Evolutionary conservation across 1,140 invertebrate genomes (phyloP).

Genomic region (Bombus balteatus): DNA sequence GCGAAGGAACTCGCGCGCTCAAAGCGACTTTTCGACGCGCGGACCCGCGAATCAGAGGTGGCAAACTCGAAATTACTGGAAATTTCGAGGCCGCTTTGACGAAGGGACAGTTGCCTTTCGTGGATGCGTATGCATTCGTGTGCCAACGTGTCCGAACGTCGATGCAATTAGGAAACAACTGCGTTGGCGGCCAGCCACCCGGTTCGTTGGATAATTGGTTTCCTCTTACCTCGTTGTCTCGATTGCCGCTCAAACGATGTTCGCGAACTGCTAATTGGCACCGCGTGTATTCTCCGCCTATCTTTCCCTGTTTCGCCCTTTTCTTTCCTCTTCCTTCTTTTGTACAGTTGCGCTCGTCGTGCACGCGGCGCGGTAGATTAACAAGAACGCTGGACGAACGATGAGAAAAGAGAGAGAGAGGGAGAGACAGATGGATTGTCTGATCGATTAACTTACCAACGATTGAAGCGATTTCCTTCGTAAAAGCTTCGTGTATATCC

Average conservation of each 20-base stretch:
- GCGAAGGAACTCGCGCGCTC: background rate
- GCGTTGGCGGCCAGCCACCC: slow-evolving; percentile 66
- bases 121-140: background rate
- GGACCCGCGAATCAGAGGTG: too few species aligned
- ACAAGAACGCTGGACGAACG: background rate
- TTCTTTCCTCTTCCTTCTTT: slow-evolving; percentile 8
- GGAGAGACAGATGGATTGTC: background rate
- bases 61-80: slow-evolving; percentile 50
- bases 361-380: slow-evolving; percentile 10
- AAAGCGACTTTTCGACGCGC: background rate
- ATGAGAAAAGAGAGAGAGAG: background rate
- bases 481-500: background rate
- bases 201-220: slow-evolving; percentile 66
- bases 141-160: slow-evolving; percentile 59
- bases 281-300: slow-evolving; percentile 58
- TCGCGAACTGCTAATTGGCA: slow-evolving; percentile 66
- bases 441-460: slow-evolving; percentile 49
- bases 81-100: slow-evolving; percentile 48
- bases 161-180: slow-evolving; percentile 73
- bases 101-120: slow-evolving; percentile 42
- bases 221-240: slow-evolving; percentile 67
- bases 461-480: slow-evolving; percentile 15
- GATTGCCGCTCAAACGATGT: slow-evolving; percentile 58
- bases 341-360: background rate
- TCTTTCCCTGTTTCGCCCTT: slow-evolving; percentile 18